Percentiles rank a stretch among this genome's conserved stretches.
Conservation (phyloP, 2,888 invertebrate genomes). For the Melanchra persicariae region DNA sequence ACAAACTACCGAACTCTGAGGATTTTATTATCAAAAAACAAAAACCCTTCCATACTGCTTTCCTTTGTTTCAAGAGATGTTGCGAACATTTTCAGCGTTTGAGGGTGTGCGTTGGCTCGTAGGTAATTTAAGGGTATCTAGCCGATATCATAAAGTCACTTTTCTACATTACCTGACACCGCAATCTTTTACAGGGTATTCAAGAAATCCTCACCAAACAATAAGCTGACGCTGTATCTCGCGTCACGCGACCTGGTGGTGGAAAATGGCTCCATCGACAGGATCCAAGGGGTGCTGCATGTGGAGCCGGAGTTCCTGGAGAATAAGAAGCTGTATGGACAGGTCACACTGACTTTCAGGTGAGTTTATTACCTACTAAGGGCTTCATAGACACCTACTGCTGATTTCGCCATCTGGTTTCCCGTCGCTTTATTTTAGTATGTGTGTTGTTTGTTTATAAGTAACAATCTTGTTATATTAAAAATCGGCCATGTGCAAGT, state of each 20-base stretch:
- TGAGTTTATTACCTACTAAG: constrained; percentile 73
- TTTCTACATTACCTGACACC: background rate
- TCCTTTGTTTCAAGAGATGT: no score
- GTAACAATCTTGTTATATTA: no score
- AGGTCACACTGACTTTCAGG: constrained; percentile 98
- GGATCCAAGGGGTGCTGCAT: constrained; percentile 97
- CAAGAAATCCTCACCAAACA: constrained; percentile 96
- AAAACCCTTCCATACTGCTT: no score
- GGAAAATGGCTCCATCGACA: constrained; percentile 93
- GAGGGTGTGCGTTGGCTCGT: no score
- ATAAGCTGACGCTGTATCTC: constrained; percentile 95
- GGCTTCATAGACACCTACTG: background rate
- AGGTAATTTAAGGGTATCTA: no score
- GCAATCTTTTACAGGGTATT: constrained; percentile 91
- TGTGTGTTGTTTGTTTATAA: no score
- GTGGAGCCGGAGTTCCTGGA: constrained; percentile 95
- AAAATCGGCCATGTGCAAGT: no score
- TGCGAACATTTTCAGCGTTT: no score
- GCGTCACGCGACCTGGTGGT: constrained; percentile 95
- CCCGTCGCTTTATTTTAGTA: no score
- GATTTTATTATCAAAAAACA: no score
- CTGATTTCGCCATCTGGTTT: background rate
- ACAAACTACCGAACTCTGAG: no score
- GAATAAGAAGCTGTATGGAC: constrained; percentile 95
- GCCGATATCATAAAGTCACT: no score